Percentiles rank a stretch among this genome's conserved stretches.
These are phyloP conservation scores for Xylophagus ater DNA, from an alignment of 2,888 invertebrate genomes.

Conservation along the genomic window DNA sequence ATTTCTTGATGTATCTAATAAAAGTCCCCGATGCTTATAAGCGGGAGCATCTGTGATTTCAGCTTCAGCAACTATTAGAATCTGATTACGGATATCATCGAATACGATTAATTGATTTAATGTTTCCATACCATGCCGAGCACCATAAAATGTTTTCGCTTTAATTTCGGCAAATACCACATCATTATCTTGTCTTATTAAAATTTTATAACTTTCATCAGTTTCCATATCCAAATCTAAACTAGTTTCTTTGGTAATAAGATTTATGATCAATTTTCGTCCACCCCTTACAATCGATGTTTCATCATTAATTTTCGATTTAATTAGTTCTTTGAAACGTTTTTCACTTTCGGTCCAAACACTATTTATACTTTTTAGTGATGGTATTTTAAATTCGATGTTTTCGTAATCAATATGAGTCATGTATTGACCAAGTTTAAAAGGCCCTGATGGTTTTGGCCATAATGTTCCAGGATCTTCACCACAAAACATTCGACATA, in stretches of 20 bases:
- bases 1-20: slow-evolving; percentile 85
- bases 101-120: slow-evolving; percentile 35
- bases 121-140: slow-evolving; percentile 52
- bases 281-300: slow-evolving; percentile 34
- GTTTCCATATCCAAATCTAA: slow-evolving; percentile 41
- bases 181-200: slow-evolving; percentile 31
- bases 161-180: slow-evolving; percentile 41
- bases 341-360: slow-evolving; percentile 34
- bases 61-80: slow-evolving; percentile 52
- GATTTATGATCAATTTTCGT: slow-evolving; percentile 34
- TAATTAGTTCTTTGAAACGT: slow-evolving; percentile 31
- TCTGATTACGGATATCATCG: slow-evolving; percentile 35
- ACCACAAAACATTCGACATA: slow-evolving; percentile 43
- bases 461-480: slow-evolving; percentile 40
- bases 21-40: slow-evolving; percentile 78
- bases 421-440: slow-evolving; percentile 36
- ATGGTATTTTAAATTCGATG: slow-evolving; percentile 31
- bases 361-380: slow-evolving; percentile 22
- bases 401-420: slow-evolving; percentile 37
- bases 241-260: slow-evolving; percentile 29
- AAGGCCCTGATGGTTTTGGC: slow-evolving; percentile 41
- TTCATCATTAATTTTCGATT: slow-evolving; percentile 28
- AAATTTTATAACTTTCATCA: slow-evolving; percentile 43
- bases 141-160: slow-evolving; percentile 49
- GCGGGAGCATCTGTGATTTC: slow-evolving; percentile 64